These are phyloP conservation scores for Diadegma fenestrale DNA, from an alignment of 2,888 invertebrate species.

Conservation along the genomic window DNA sequence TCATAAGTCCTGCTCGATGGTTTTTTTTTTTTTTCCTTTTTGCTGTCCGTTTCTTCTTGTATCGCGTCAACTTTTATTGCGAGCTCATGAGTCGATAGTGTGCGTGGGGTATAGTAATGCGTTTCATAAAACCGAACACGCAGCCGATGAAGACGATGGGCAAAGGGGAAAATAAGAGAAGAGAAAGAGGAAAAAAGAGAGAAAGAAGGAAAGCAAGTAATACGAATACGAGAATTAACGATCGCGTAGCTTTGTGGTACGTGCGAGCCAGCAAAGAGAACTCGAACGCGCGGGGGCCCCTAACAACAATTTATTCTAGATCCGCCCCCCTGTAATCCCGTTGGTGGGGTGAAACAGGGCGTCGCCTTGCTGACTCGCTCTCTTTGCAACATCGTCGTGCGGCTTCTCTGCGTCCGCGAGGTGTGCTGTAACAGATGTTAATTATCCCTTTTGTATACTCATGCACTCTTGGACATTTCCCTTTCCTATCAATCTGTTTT, in stretches of 20 bases:
- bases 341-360: conserved; percentile 70
- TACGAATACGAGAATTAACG: conserved; percentile 68
- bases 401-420: conserved; percentile 72
- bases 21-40: neutral
- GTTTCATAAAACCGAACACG: conserved; percentile 48
- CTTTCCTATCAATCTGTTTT: conserved; percentile 56
- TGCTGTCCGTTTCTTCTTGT: neutral
- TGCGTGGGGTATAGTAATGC: conserved; percentile 37
- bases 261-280: conserved; percentile 56
- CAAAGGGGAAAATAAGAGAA: conserved; percentile 18
- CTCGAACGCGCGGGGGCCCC: conserved; percentile 66
- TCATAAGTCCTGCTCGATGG: conserved; percentile 15
- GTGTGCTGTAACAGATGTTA: conserved; percentile 85
- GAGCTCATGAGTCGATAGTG: conserved; percentile 51
- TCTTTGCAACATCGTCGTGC: conserved; percentile 36
- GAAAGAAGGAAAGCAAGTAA: conserved; percentile 52
- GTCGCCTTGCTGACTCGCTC: conserved; percentile 62
- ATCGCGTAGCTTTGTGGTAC: conserved; percentile 45
- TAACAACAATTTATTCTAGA: conserved; percentile 70
- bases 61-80: conserved; percentile 46
- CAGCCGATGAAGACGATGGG: conserved; percentile 34
- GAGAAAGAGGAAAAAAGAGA: conserved; percentile 11
- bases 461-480: conserved; percentile 62
- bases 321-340: conserved; percentile 67
- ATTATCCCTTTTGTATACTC: conserved; percentile 83